These are phyloP conservation scores for Mamestra configurata DNA, from an alignment of 1,140 invertebrate genomes.

Conservation along the genomic window DNA sequence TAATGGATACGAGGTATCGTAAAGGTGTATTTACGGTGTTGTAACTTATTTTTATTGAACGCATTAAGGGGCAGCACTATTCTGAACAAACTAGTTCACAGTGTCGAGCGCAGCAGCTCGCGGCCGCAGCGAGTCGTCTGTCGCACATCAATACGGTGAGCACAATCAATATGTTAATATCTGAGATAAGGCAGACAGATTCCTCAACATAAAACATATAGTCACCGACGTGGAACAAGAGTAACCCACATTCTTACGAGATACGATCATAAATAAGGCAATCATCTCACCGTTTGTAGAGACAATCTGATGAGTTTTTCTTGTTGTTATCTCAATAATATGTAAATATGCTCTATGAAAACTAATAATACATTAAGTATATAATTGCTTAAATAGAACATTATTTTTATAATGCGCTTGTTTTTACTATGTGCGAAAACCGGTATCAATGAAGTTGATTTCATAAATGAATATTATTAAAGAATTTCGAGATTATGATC, in stretches of 20 bases:
- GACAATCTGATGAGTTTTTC: conserved; percentile 73
- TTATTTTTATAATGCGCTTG: conserved; percentile 3
- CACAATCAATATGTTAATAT: conserved; percentile 86
- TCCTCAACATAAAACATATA: conserved; percentile 77
- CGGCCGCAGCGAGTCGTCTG: conserved; percentile 57
- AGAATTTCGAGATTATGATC: conserved; percentile 33
- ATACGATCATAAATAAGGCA: conserved; percentile 80
- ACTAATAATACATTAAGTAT: conserved; percentile 14
- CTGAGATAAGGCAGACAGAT: conserved; percentile 82
- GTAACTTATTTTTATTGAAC: conserved; percentile 66
- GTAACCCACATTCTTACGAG: conserved; percentile 77
- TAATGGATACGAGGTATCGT: conserved; percentile 60
- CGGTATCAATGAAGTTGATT: conserved; percentile 9
- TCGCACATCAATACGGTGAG: conserved; percentile 80
- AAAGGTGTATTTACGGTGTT: conserved; percentile 67
- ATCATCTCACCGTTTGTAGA: conserved; percentile 57
- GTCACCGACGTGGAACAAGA: conserved; percentile 75
- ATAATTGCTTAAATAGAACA: conserved; percentile 24
- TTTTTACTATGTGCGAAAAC: conserved; percentile 21
- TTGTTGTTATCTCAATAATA: conserved; percentile 69
- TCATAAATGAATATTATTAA: conserved; percentile 12
- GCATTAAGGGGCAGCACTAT: conserved; percentile 61
- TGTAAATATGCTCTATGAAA: conserved; percentile 66
- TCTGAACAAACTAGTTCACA: conserved; percentile 59
- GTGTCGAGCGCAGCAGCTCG: conserved; percentile 51